A percentile compares a stretch with the other conserved stretches of the same genome.
Conservation (phyloP, 1,140 invertebrate species). For the Drosophila obscura region DNA sequence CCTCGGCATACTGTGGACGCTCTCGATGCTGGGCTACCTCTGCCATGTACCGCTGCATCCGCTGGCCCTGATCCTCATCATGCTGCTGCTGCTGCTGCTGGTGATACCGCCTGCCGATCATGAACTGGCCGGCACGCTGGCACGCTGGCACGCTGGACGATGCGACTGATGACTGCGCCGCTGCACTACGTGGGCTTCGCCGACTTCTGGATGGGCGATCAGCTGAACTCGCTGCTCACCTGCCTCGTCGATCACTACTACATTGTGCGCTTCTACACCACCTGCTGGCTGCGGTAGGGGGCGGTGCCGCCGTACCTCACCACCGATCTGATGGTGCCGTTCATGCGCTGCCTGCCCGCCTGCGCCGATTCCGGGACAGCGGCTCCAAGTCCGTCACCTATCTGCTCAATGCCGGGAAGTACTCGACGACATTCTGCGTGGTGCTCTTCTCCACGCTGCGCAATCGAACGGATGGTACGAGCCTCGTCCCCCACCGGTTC, state of each 20-base stretch:
- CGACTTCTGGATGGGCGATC: slow-evolving; percentile 97
- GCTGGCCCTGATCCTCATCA: slow-evolving; percentile 85
- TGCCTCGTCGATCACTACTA: slow-evolving; percentile 93
- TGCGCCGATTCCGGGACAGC: slow-evolving; percentile 88
- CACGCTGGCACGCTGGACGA: slow-evolving; percentile 79
- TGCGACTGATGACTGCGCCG: slow-evolving; percentile 88
- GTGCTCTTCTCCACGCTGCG: slow-evolving; percentile 85
- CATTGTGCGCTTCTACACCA: slow-evolving; percentile 87
- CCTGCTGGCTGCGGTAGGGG: slow-evolving; percentile 84
- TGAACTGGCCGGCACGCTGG: slow-evolving; percentile 86
- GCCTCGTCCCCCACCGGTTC: neutral
- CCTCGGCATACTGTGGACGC: slow-evolving; percentile 88
- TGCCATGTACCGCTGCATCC: slow-evolving; percentile 87
- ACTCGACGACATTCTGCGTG: slow-evolving; percentile 92
- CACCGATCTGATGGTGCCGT: slow-evolving; percentile 80
- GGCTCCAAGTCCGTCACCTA: slow-evolving; percentile 89
- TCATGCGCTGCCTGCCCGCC: slow-evolving; percentile 91
- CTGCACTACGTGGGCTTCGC: slow-evolving; percentile 94
- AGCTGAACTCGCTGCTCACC: slow-evolving; percentile 92
- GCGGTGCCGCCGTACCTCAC: slow-evolving; percentile 72
- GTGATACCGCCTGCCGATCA: slow-evolving; percentile 87
- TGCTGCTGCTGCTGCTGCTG: slow-evolving; percentile 86
- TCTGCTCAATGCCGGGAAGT: slow-evolving; percentile 92
- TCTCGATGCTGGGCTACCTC: slow-evolving; percentile 84
- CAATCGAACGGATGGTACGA: slow-evolving; percentile 42